Base-by-base conservation (phyloP, 2,888 invertebrate genomes). In the Pollenia angustigena region DNA sequence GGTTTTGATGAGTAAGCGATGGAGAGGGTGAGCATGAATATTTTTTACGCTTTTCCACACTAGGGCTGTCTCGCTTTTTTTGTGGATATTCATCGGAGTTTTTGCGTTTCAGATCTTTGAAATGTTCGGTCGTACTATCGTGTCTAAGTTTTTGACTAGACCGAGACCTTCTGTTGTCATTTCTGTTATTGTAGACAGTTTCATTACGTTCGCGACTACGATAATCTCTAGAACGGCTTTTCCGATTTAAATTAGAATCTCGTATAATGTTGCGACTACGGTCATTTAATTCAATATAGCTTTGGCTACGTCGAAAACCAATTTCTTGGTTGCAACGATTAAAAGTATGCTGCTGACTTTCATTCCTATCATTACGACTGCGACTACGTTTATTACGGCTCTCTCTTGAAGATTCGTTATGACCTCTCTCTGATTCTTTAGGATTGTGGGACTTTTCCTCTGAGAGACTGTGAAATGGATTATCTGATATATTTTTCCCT, bases 381-480 rank as follows among this genome's bases (percentile, higher is more conserved):
- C 10, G 62, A 58, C 82, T 86, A 78, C 58, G 83, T 18, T 76
- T 84, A n/a, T 68, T 56, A n/a, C 84, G 87, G 72, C 87, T 89
- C 42, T 90, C 89, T 48, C 86, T 79, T 2, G 91, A 85, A 12
- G 90, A 89, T 40, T 90, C 90, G 32, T 87, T 84, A 14, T 89
- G 90, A 2, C 89, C 89, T 44, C 84, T 60, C 62, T 46, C 14
- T n/a, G 81, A 48, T 18, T 85, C 78, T 16, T 80, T 66, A 0
- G 46, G 66, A 23, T 60, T 90, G 84, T 32, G 84, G 8, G 88
- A 85, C 23, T 91, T 90, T 78, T 92, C 92, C 4, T 89, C 88
- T 4, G 93, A 92, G 9, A 91, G 91, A 74, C 91, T 89, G 8
- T 92, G 92, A 69, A 88, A 89, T 8, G 90, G 90, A 89, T 92